Evolutionary conservation across 2,888 invertebrate species (phyloP).

Genomic region (Silvanus unidentatus): DNA sequence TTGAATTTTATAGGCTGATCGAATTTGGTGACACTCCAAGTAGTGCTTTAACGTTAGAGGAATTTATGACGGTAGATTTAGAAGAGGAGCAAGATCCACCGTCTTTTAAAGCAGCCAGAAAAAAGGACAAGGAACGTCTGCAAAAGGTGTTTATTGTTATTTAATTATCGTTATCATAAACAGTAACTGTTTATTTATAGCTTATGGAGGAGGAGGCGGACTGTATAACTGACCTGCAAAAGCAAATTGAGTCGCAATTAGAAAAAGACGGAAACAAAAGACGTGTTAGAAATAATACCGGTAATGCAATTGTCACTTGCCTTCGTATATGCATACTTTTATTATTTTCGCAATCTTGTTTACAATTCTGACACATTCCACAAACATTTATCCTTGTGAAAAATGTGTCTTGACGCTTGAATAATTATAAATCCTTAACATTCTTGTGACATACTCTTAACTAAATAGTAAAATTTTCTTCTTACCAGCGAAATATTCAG

Average conservation of each 20-base stretch:
- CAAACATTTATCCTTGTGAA: conserved; percentile 3
- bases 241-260: conserved; percentile 77
- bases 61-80: conserved; percentile 94
- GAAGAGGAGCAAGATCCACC: conserved; percentile 97
- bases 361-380: conserved; percentile 2
- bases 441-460: background rate
- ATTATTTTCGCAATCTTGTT: background rate
- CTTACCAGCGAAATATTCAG: background rate
- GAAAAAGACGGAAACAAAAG: conserved; percentile 53
- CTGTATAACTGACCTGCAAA: conserved; percentile 71
- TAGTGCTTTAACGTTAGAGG: conserved; percentile 88
- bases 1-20: conserved; percentile 55
- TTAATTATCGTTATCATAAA: background rate
- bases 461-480: background rate
- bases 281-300: background rate
- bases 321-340: background rate
- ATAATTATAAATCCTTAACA: too few relatives aligned
- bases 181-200: conserved; percentile 17
- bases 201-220: conserved; percentile 56
- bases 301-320: background rate
- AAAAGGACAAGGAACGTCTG: conserved; percentile 78
- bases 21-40: conserved; percentile 98
- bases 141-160: conserved; percentile 55
- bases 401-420: background rate
- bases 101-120: conserved; percentile 84